Evolutionary conservation across 2,113 vertebrate species (phyloP).

Genomic region (Hippolais icterina): DNA sequence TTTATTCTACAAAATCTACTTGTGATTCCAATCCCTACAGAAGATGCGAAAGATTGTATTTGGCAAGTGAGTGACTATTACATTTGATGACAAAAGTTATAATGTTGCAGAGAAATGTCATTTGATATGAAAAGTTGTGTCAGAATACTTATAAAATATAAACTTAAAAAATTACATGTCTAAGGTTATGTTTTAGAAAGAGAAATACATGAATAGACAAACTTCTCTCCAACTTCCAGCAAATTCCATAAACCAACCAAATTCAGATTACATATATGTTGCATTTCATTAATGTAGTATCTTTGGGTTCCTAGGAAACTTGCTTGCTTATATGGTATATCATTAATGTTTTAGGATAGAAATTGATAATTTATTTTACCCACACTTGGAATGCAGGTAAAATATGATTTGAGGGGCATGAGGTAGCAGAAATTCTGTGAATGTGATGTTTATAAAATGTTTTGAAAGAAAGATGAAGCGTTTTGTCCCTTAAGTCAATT

Average conservation of each 20-base stretch:
- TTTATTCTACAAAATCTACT: conserved; percentile 97
- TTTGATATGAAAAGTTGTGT: neutral
- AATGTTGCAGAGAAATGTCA: neutral
- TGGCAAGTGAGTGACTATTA: conserved; percentile 86
- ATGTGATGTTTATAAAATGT: neutral
- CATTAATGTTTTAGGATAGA: neutral
- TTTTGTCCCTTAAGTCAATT: neutral
- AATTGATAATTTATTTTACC: neutral
- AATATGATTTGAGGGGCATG: neutral
- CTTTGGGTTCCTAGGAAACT: neutral
- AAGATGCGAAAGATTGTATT: conserved; percentile 80
- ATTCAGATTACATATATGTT: neutral
- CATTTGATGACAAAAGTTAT: neutral
- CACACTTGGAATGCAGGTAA: neutral
- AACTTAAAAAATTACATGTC: neutral
- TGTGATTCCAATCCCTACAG: conserved; percentile 88
- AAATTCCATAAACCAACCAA: neutral
- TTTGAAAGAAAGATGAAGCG: neutral
- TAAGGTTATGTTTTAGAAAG: neutral
- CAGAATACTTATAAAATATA: neutral
- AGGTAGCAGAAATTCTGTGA: neutral
- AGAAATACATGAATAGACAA: neutral
- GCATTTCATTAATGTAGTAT: neutral
- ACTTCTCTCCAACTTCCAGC: neutral
- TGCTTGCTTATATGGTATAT: neutral